phyloP scores from a whole-genome alignment of 2,888 invertebrate genomes.

The Apeira syringaria region DNA sequence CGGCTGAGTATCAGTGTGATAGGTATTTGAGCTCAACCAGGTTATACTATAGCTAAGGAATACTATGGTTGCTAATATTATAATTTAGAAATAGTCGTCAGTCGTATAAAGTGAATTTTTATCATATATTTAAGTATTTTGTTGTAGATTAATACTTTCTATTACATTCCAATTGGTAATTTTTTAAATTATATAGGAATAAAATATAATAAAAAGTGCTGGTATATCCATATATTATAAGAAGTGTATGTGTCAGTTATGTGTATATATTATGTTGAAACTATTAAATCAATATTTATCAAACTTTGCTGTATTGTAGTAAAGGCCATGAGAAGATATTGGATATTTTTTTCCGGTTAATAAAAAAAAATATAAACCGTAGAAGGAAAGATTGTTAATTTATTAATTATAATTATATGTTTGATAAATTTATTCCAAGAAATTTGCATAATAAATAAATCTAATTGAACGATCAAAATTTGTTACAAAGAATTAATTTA shows the following conservation, averaged over 20 bases:
- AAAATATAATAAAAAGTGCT: neutral
- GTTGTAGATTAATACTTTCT: constrained; percentile 42
- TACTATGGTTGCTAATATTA: constrained; percentile 59
- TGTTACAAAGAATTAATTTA: constrained; percentile 7
- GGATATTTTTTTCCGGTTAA: no score
- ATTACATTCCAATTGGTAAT: constrained; percentile 61
- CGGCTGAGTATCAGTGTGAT: constrained; percentile 65
- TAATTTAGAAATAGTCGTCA: constrained; percentile 50
- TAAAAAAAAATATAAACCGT: no score
- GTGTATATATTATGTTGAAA: no score
- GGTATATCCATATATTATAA: neutral
- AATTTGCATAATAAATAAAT: constrained; percentile 17
- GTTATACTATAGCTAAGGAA: constrained; percentile 23
- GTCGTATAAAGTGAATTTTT: constrained; percentile 53
- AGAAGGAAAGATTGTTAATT: no score
- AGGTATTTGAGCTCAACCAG: constrained; percentile 70
- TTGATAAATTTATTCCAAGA: no score
- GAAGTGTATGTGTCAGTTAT: no score
- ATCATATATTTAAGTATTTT: constrained; percentile 48
- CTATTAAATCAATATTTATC: no score
- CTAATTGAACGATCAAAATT: constrained; percentile 2
- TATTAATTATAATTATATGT: no score
- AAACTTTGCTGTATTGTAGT: no score
- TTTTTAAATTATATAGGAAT: constrained; percentile 9
- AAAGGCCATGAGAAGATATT: no score